Evolutionary conservation across 1,140 invertebrate species (phyloP).

Genomic region (fruit fly (Drosophila melanogaster)): DNA sequence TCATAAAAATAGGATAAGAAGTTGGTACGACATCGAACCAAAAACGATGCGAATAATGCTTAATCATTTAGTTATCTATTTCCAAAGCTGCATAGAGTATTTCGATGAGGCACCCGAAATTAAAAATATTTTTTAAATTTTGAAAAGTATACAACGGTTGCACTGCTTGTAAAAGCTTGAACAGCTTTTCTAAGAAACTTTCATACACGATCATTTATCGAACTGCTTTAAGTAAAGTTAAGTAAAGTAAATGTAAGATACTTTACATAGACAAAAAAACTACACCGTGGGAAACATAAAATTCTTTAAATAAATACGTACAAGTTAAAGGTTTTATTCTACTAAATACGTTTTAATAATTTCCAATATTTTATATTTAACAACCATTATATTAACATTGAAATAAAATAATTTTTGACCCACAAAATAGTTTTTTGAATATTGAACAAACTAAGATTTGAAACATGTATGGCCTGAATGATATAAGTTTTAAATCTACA

Average conservation of each 20-base stretch:
- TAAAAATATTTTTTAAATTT: neutral
- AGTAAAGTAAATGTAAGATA: neutral
- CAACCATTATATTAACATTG: too few relatives aligned
- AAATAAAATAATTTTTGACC: too few relatives aligned
- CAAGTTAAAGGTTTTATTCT: too few relatives aligned
- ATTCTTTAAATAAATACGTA: neutral
- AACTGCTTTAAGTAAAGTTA: constrained; percentile 2
- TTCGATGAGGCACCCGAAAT: neutral
- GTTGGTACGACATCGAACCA: neutral
- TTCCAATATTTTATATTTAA: neutral
- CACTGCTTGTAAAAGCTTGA: constrained; percentile 18
- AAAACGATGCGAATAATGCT: neutral
- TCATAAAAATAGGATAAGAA: neutral
- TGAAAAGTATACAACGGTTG: neutral
- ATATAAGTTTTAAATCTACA: too few relatives aligned
- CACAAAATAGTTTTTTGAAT: too few relatives aligned
- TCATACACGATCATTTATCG: neutral
- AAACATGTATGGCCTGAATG: too few relatives aligned
- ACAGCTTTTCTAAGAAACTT: neutral
- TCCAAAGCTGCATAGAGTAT: neutral
- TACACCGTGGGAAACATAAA: neutral
- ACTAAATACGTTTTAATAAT: neutral
- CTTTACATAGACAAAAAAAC: neutral
- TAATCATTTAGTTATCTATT: neutral
- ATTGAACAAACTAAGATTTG: too few relatives aligned